These are phyloP conservation scores for Dermochelys coriacea DNA, from an alignment of 2,797 vertebrate species.

Conservation along the genomic window DNA sequence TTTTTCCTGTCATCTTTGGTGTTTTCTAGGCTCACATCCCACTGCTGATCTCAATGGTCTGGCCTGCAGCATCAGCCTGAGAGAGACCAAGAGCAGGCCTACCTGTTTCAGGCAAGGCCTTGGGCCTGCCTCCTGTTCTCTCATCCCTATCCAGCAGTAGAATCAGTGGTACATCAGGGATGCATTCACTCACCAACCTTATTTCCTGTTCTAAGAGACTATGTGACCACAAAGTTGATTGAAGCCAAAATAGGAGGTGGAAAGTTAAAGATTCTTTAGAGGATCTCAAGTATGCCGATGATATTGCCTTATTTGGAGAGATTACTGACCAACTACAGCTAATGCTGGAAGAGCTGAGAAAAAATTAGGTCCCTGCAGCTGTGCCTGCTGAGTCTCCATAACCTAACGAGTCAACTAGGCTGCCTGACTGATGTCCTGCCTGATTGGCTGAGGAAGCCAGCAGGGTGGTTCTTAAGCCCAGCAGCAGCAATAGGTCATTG, in stretches of 20 bases:
- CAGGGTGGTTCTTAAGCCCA: neutral
- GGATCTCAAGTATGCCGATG: neutral
- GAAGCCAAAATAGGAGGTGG: neutral
- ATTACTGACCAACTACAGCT: neutral
- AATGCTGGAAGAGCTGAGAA: neutral
- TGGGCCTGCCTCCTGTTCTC: neutral
- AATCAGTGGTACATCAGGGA: neutral
- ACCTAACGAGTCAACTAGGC: neutral
- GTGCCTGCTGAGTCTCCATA: neutral
- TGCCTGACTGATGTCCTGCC: neutral
- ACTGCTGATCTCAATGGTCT: neutral
- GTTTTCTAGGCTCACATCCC: neutral
- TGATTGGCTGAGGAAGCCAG: neutral
- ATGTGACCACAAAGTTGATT: neutral
- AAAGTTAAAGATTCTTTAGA: neutral
- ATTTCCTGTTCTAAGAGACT: neutral
- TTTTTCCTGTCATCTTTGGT: neutral
- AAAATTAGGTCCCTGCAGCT: neutral
- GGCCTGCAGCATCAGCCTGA: neutral
- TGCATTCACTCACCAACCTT: neutral
- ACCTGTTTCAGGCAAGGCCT: neutral
- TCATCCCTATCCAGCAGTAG: neutral
- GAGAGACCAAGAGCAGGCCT: neutral
- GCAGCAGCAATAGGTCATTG: neutral
- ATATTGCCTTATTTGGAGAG: neutral